Evolutionary conservation across 2,113 vertebrate species (phyloP), one percentile per base, ranked within the genome.

Genomic region (Oriolus oriolus): DNA sequence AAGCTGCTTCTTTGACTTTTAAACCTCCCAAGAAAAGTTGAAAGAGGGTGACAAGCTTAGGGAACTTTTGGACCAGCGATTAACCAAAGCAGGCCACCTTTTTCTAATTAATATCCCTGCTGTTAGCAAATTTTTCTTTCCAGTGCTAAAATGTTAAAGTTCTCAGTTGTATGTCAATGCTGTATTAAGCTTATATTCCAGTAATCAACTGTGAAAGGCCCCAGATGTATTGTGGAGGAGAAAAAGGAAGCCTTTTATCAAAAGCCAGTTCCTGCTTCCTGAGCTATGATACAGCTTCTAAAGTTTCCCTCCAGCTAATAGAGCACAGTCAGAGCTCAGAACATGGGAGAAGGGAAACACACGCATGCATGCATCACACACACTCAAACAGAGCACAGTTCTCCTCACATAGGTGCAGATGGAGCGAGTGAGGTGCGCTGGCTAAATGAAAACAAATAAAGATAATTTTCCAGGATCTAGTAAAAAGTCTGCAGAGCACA

Each of bases 171-270:
- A 95, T n/a, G 95, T 98, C 97, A 98, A 71, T 95, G 42, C 37
- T 96, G 64, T 69, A 87, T 96, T 97, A 95, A 89, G 78, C 94
- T 97, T 94, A 92, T 95, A 96, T 93, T 97, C 87, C 31, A 94
- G 63, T 98, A 98, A 98, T 98, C 97, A 96, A 93, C 89, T 97
- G 35, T 97, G 97, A 98, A 96, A 90, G 64, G 92, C 77, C 97
- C 97, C 97, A 97, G 69, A 95, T 95, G 97, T 89, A 97, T 85
- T 95, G 84, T 63, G 91, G 85, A 96, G 77, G 28, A 97, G 88
- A 97, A 98, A 96, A 96, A 75, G 97, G 97, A 98, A 98, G 81
- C 63, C 97, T 98, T 98, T 98, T 96, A 98, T 98, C 97, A 97
- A 97, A 96, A 96, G 96, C 97, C 96, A 97, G 88, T 97, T 98